phyloP scores from a whole-genome alignment of 2,797 vertebrate genomes.

The Nasua narica region DNA sequence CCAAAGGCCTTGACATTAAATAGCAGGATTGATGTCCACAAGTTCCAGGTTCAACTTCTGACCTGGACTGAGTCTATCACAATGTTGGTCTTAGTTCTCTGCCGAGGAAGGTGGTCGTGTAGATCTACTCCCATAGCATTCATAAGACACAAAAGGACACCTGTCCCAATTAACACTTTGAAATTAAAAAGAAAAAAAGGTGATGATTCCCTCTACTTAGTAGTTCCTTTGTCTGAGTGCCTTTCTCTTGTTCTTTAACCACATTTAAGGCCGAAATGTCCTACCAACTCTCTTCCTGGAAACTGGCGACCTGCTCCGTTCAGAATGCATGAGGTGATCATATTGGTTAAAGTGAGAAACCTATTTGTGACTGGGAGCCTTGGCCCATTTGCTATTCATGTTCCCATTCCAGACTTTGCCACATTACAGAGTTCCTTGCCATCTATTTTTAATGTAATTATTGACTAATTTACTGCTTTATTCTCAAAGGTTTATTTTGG shows the following conservation, averaged over 20 bases:
- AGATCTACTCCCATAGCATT: neutral
- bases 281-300: neutral
- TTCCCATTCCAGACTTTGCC: neutral
- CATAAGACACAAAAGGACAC: neutral
- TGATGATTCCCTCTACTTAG: neutral
- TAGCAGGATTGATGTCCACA: neutral
- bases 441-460: conserved; percentile 7
- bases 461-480: neutral
- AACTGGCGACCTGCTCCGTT: neutral
- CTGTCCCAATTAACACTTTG: neutral
- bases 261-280: neutral
- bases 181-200: neutral
- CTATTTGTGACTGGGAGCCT: neutral
- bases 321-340: neutral
- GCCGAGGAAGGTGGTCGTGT: neutral
- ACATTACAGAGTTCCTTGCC: neutral
- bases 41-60: neutral
- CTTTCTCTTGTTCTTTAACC: neutral
- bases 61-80: neutral
- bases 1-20: neutral
- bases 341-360: neutral
- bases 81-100: neutral
- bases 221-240: neutral
- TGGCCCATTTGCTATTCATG: neutral
- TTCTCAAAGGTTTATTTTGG: conserved; percentile 33